Percentiles rank a stretch among this genome's conserved stretches.
phyloP scores from a whole-genome alignment of 2,113 vertebrate genomes.

The Lophochroa leadbeateri region DNA sequence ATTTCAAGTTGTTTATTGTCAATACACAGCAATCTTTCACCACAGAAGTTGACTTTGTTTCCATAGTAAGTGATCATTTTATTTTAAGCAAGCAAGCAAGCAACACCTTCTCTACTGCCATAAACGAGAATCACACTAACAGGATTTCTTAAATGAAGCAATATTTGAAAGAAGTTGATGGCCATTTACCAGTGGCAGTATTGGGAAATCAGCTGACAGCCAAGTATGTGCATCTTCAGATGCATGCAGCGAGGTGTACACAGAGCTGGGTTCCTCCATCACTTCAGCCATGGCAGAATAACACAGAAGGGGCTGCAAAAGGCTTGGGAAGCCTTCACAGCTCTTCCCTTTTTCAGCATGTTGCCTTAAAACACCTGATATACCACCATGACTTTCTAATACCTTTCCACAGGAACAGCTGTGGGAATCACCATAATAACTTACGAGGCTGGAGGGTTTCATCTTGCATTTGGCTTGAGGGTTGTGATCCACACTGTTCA shows the following conservation, averaged over 20 bases:
- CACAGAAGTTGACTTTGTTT: not conserved
- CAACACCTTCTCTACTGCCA: not conserved
- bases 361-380: not conserved
- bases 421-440: accelerated
- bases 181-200: not conserved
- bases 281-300: not conserved
- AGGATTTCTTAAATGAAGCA: not conserved
- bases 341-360: not conserved
- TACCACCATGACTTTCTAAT: not conserved
- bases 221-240: not conserved
- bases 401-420: not conserved
- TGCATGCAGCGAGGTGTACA: not conserved
- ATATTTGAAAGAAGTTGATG: not conserved
- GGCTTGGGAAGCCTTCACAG: not conserved
- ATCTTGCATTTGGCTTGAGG: not conserved
- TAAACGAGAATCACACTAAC: not conserved
- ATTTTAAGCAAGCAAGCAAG: not conserved
- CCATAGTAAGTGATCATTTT: not conserved
- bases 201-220: not conserved
- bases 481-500: accelerated
- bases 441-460: accelerated
- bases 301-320: not conserved
- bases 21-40: not conserved
- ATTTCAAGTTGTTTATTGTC: slow-evolving; percentile 6
- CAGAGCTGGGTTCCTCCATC: not conserved